Percentiles rank a stretch among this genome's conserved stretches.
Conservation (phyloP, 2,888 invertebrate genomes). For the Cyaniris semiargus region DNA sequence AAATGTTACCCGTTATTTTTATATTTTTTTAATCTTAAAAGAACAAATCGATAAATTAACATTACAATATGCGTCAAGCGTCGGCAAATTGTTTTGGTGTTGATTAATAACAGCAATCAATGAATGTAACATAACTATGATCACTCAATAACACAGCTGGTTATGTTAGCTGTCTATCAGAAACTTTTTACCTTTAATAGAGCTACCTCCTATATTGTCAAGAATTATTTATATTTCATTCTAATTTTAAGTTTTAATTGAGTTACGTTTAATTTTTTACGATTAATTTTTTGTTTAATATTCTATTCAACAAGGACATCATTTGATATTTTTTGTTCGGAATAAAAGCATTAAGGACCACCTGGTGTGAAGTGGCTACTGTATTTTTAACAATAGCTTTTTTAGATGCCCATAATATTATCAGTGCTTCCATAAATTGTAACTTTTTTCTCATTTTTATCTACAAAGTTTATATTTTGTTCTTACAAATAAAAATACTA, state of each 20-base stretch:
- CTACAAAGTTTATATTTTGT: neutral
- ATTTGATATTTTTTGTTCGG: neutral
- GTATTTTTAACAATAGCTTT: conserved; percentile 6
- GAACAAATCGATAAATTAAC: neutral
- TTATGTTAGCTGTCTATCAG: neutral
- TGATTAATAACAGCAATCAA: neutral
- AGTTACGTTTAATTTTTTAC: neutral
- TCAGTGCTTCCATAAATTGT: neutral
- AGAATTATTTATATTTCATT: neutral
- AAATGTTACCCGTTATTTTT: no score
- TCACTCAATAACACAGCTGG: neutral
- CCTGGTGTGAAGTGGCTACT: conserved; percentile 17
- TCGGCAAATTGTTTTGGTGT: neutral
- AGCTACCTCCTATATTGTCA: neutral
- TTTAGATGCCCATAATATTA: neutral
- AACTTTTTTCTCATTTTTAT: neutral
- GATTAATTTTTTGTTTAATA: neutral
- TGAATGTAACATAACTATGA: neutral
- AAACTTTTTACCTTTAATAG: neutral
- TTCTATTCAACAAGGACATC: neutral
- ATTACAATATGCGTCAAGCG: neutral
- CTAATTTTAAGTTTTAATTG: neutral
- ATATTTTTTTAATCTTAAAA: no score
- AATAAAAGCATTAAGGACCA: neutral
- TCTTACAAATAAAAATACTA: no score